Evolutionary conservation across 2,113 vertebrate genomes (phyloP).

Genomic region (Erythrocebus patas): DNA sequence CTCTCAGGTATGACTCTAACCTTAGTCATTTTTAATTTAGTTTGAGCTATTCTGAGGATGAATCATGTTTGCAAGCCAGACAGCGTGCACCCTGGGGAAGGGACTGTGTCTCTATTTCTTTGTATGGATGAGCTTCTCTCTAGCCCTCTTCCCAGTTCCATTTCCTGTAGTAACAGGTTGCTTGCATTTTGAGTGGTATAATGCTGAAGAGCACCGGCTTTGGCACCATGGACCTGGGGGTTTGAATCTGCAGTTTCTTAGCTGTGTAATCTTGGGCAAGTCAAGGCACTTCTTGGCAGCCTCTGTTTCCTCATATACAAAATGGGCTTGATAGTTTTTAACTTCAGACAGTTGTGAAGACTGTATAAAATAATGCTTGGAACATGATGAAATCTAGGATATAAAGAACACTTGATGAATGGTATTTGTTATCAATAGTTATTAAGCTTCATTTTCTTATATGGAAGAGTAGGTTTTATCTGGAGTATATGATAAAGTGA

Average conservation of each 20-base stretch:
- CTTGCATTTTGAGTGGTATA: background rate
- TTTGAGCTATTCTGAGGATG: background rate
- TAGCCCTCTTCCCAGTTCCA: background rate
- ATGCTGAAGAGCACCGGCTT: background rate
- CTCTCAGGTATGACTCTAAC: background rate
- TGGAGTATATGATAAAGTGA: background rate
- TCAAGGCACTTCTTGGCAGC: background rate
- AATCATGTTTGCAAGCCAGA: background rate
- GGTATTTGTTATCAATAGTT: background rate
- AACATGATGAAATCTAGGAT: background rate
- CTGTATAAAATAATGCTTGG: background rate
- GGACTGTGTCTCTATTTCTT: background rate
- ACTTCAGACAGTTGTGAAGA: background rate
- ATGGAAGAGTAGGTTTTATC: background rate
- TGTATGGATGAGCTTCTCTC: rapidly evolving
- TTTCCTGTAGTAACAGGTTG: background rate
- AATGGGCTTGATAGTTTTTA: background rate
- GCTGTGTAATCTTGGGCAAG: background rate
- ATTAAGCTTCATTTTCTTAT: background rate
- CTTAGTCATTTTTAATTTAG: background rate
- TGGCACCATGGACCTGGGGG: background rate
- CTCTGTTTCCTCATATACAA: background rate
- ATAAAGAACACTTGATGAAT: background rate
- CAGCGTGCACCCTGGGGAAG: background rate
- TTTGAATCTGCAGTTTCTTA: background rate